Evolutionary conservation across 2,797 vertebrate species (phyloP), one percentile per base, ranked within the genome.

Genomic region (Hephaestus fuliginosus): DNA sequence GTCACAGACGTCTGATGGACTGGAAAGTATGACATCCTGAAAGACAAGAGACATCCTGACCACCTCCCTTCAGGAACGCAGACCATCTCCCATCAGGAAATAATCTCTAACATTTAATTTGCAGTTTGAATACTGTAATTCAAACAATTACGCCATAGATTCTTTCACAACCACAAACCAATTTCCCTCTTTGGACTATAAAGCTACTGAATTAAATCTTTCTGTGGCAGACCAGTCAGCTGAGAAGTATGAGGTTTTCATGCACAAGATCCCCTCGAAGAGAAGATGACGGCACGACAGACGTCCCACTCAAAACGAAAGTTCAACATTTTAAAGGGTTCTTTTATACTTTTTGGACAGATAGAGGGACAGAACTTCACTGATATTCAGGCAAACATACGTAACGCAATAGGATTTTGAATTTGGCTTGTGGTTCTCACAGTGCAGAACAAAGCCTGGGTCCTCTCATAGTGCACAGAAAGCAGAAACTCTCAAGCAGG

Each of bases 21-120:
- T 80, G 89, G 90, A 93, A 91, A 91, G 41, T 84, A 82, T 91
- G 91, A 90, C 62, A 67, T 73, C 46, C 63, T 70, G 33, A 61
- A 56, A 82, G 77, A 78, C 46, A 48, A 56, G 71, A 87, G 88
- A 76, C 77, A 76, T 78, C 72, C 64, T 74, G 75, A 87, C 82
- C 13, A 13, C 78, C 81, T 83, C 74, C 72, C 82, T 64, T 76
- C 69, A 84, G 80, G 77, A 83, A 82, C n/a, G 17, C 76, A 83
- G 78, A 82, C 86, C 78, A 61, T 69, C 70, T 81, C 57, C 74
- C 83, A 86, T 84, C 78, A 86, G 91, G 87, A 90, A 90, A 86
- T 69, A 70, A 86, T 90, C 77, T 78, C 49, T 44, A 76, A 74
- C 76, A 65, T 86, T 82, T 87, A 89, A 92, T 91, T 86, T 82